These are phyloP conservation scores for Drosophila melanogaster DNA, from an alignment of 1,140 invertebrate species.

Conservation along the genomic window Release_6_plus_ISO1_MT NT_033777.3:25619001-25619500, in stretches of 20 bases:
- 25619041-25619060: slow-evolving; percentile 85
- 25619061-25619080: slow-evolving; percentile 88
- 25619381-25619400: slow-evolving; percentile 23
- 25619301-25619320: slow-evolving; percentile 14
- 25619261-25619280: slow-evolving; percentile 87
- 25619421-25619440: slow-evolving; percentile 86
- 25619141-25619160: slow-evolving; percentile 85
- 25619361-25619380: slow-evolving; percentile 41
- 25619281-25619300: slow-evolving; percentile 84
- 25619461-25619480: slow-evolving; percentile 43
- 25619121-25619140: slow-evolving; percentile 85
- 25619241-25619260: slow-evolving; percentile 88
- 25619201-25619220: slow-evolving; percentile 86
- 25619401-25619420: slow-evolving; percentile 13
- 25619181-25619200: slow-evolving; percentile 86
- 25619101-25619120: slow-evolving; percentile 87
- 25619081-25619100: slow-evolving; percentile 88
- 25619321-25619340: slow-evolving; percentile 14
- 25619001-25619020: slow-evolving; percentile 89
- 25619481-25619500: slow-evolving; percentile 51
- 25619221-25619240: slow-evolving; percentile 87
- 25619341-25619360: slow-evolving; percentile 32
- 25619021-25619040: slow-evolving; percentile 87
- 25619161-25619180: slow-evolving; percentile 85
- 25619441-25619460: slow-evolving; percentile 86